These are phyloP conservation scores for Caenorhabditis sp. DNA, from an alignment of 2,888 invertebrate genomes.

Conservation along the genomic window DNA sequence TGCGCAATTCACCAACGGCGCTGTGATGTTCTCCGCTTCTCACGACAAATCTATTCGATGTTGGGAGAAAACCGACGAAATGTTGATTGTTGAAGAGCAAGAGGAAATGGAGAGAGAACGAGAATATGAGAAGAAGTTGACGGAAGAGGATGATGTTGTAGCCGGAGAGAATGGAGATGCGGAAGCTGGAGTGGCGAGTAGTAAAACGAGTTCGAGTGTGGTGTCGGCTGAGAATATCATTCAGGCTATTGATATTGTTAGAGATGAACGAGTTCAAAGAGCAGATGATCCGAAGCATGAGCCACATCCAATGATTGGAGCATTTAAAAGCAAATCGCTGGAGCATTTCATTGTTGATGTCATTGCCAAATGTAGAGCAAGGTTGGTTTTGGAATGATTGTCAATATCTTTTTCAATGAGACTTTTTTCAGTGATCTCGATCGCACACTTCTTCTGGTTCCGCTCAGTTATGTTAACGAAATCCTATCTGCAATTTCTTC, in stretches of 20 bases:
- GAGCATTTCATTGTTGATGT: slow-evolving; percentile 85
- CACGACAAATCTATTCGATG: slow-evolving; percentile 87
- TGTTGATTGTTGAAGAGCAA: slow-evolving; percentile 89
- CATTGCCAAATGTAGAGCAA: slow-evolving; percentile 72
- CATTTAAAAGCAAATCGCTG: slow-evolving; percentile 80
- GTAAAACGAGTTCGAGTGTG: slow-evolving; percentile 81
- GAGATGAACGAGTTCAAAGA: slow-evolving; percentile 51
- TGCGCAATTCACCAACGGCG: slow-evolving; percentile 53
- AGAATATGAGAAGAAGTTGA: slow-evolving; percentile 74
- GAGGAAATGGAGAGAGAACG: slow-evolving; percentile 77
- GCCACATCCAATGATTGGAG: slow-evolving; percentile 84
- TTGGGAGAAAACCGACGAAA: slow-evolving; percentile 85
- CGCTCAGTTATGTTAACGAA: slow-evolving; percentile 83
- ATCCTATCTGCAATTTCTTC: slow-evolving; percentile 80
- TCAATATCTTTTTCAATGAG: too few species aligned
- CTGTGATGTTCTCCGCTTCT: slow-evolving; percentile 78
- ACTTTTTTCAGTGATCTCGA: slow-evolving; percentile 84
- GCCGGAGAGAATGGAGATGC: slow-evolving; percentile 75
- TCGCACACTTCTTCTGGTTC: slow-evolving; percentile 85
- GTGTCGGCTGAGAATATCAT: slow-evolving; percentile 83
- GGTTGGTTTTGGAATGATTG: slow-evolving; percentile 19
- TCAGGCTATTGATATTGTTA: slow-evolving; percentile 85
- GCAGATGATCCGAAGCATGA: slow-evolving; percentile 65
- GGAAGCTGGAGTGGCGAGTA: slow-evolving; percentile 81
- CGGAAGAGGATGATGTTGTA: slow-evolving; percentile 72